Evolutionary conservation across 2,797 vertebrate genomes (phyloP).

Genomic region (Falco cherrug): DNA sequence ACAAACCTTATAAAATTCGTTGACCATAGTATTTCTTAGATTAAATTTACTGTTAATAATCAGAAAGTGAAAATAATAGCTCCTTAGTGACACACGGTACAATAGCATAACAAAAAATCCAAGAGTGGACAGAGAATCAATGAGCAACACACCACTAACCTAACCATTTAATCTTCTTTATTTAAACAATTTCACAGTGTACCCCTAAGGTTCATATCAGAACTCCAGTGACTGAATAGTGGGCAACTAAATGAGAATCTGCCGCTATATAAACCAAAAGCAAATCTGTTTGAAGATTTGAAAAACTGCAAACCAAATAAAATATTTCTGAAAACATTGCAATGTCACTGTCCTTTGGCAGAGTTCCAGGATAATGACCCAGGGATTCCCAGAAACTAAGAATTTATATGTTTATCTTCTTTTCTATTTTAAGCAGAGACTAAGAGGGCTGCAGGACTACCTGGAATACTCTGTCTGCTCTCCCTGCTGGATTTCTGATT

Average conservation of each 20-base stretch:
- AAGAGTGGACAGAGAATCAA: not conserved
- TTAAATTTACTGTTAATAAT: not conserved
- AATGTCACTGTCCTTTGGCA: not conserved
- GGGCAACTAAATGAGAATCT: not conserved
- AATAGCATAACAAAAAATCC: accelerated
- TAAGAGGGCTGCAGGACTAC: not conserved
- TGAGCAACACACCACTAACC: not conserved
- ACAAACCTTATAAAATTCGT: not conserved
- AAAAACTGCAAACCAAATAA: not conserved
- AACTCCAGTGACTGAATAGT: not conserved
- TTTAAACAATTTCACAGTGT: not conserved
- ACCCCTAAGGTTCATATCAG: not conserved
- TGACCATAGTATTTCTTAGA: not conserved
- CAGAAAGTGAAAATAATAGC: not conserved
- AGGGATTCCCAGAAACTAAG: not conserved
- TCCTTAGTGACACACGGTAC: not conserved
- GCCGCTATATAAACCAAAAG: not conserved
- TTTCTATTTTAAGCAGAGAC: not conserved
- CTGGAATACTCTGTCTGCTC: not conserved
- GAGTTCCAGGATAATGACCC: not conserved
- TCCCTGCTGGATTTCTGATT: not conserved
- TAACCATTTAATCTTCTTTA: not conserved
- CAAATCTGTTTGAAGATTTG: not conserved
- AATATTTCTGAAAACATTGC: not conserved
- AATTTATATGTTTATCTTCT: not conserved